These are phyloP conservation scores for Cryptocephalus primarius DNA, from an alignment of 2,888 invertebrate species.

Conservation along the genomic window DNA sequence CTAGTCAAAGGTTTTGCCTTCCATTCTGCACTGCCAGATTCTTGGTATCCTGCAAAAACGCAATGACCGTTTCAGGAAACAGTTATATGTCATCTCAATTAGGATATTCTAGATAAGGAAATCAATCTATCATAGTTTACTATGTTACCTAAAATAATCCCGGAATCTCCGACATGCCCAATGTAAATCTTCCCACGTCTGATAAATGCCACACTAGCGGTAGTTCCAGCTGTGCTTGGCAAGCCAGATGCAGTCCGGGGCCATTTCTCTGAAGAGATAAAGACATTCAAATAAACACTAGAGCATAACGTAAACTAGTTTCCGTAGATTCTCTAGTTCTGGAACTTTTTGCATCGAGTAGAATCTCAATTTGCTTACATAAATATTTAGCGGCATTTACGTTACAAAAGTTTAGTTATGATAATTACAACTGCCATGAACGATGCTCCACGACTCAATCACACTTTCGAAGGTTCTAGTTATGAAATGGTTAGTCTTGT, in stretches of 20 bases:
- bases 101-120: no score
- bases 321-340: no score
- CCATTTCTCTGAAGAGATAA: conserved; percentile 68
- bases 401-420: no score
- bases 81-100: neutral
- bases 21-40: conserved; percentile 50
- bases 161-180: conserved; percentile 98
- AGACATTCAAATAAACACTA: neutral
- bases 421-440: no score
- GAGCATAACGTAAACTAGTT: no score
- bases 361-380: no score
- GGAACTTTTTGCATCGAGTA: no score
- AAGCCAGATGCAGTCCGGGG: conserved; percentile 90
- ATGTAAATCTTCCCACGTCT: conserved; percentile 88
- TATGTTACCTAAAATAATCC: conserved; percentile 53
- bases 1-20: conserved; percentile 70
- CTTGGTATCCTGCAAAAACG: conserved; percentile 29
- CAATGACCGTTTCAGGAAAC: neutral
- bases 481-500: no score
- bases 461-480: no score
- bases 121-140: no score
- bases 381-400: no score
- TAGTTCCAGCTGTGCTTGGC: conserved; percentile 95
- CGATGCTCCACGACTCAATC: no score
- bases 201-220: conserved; percentile 92